Evolutionary conservation across 1,140 invertebrate genomes (phyloP).

Genomic region (Drosophila aff.): DNA sequence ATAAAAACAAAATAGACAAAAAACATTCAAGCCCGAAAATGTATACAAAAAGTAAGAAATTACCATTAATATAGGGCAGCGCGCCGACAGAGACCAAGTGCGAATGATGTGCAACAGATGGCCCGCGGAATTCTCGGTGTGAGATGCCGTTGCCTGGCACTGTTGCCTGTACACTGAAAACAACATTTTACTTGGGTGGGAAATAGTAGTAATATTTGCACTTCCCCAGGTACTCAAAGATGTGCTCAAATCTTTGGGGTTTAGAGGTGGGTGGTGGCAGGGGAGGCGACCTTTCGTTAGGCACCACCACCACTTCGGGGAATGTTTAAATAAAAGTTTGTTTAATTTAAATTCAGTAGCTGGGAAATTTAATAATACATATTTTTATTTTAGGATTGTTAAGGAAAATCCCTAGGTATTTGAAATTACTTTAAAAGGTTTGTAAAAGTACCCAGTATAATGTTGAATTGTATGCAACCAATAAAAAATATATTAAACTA

Average conservation of each 20-base stretch:
- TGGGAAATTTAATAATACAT: no score
- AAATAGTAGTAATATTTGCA: neutral
- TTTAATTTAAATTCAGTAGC: no score
- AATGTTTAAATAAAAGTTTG: no score
- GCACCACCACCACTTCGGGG: no score
- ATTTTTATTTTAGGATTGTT: no score
- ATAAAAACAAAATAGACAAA: constrained; percentile 77
- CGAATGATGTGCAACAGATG: constrained; percentile 83
- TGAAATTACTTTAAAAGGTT: no score
- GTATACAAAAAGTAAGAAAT: constrained; percentile 83
- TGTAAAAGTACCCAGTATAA: no score
- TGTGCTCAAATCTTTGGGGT: neutral
- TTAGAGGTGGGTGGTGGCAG: neutral
- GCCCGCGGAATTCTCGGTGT: constrained; percentile 70
- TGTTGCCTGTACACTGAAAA: constrained; percentile 38
- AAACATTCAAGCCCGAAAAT: constrained; percentile 65
- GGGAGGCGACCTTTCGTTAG: neutral
- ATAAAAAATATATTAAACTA: no score
- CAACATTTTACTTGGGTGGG: neutral
- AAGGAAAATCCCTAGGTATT: no score
- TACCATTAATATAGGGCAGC: constrained; percentile 82
- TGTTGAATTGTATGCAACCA: no score
- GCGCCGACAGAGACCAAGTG: constrained; percentile 81
- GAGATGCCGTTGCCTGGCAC: constrained; percentile 12
- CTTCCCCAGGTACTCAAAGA: neutral